phyloP scores from a whole-genome alignment of 2,797 vertebrate species.

The Glossophaga mutica region DNA sequence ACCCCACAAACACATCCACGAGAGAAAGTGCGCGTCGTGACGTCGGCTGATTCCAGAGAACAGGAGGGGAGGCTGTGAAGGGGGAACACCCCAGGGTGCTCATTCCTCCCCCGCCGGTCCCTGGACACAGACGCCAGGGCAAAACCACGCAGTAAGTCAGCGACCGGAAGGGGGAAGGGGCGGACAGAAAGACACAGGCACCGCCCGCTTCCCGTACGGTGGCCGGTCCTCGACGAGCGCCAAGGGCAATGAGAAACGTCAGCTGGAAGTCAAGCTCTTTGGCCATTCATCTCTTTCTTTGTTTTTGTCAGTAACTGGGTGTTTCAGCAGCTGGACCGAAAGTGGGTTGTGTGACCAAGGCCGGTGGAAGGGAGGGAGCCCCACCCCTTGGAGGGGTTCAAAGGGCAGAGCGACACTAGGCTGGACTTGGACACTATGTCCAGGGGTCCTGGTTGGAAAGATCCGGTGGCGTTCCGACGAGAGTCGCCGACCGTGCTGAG shows the following conservation, averaged over 20 bases:
- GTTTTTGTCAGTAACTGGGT: background rate
- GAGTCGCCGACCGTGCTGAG: background rate
- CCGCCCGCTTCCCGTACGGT: accelerated
- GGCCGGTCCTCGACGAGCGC: accelerated
- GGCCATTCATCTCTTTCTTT: too few relatives aligned
- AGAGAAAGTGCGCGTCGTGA: background rate
- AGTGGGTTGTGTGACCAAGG: background rate
- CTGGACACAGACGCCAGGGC: too few relatives aligned
- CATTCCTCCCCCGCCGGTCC: background rate
- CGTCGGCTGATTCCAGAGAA: background rate
- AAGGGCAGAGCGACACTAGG: accelerated
- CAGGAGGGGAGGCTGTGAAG: too few relatives aligned
- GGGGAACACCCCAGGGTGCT: too few relatives aligned
- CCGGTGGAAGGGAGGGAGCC: accelerated
- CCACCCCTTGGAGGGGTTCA: accelerated
- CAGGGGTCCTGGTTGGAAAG: background rate
- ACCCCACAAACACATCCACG: too few relatives aligned
- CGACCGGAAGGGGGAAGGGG: too few relatives aligned
- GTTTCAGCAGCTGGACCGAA: background rate
- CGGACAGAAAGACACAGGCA: background rate
- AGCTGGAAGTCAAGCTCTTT: background rate
- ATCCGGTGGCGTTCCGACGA: too few relatives aligned
- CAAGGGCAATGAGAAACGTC: background rate
- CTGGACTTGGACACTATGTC: background rate
- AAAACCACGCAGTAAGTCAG: background rate